A percentile compares a stretch with the other conserved stretches of the same genome.
Evolutionary conservation across 2,113 vertebrate species (phyloP).

Genomic region (Thamnophis sirtalis): DNA sequence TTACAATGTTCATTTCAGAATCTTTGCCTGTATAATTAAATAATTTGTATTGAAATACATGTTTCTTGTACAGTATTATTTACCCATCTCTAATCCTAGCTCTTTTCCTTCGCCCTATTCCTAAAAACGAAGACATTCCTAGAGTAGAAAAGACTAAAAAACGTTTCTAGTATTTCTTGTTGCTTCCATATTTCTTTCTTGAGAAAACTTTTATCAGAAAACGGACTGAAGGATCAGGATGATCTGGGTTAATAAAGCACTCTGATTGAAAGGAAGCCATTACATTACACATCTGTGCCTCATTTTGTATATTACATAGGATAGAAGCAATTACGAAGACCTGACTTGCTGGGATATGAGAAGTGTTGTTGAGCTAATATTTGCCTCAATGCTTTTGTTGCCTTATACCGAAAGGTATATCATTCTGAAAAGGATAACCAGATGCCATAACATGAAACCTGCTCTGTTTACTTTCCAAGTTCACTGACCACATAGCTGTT

Average conservation of each 20-base stretch:
- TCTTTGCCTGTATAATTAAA: neutral
- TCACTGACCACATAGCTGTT: neutral
- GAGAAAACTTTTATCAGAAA: neutral
- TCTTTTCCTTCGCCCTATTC: neutral
- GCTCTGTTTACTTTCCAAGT: neutral
- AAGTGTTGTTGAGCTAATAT: neutral
- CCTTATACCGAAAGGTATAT: neutral
- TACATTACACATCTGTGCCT: neutral
- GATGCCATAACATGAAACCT: neutral
- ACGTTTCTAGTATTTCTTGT: neutral
- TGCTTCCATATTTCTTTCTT: neutral
- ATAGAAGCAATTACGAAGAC: neutral
- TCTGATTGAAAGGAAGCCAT: neutral
- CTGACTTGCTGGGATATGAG: slow-evolving; percentile 26
- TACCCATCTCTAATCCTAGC: neutral
- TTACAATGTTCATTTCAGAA: neutral
- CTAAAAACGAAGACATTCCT: neutral
- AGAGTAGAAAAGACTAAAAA: neutral
- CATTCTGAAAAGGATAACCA: neutral
- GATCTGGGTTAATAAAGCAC: neutral
- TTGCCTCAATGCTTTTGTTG: neutral
- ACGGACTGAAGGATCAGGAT: neutral
- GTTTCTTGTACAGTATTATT: neutral
- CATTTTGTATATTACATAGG: neutral
- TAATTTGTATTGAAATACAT: neutral